Evolutionary conservation across 2,113 vertebrate genomes (phyloP).

Genomic region (Notarius lentiginosus): DNA sequence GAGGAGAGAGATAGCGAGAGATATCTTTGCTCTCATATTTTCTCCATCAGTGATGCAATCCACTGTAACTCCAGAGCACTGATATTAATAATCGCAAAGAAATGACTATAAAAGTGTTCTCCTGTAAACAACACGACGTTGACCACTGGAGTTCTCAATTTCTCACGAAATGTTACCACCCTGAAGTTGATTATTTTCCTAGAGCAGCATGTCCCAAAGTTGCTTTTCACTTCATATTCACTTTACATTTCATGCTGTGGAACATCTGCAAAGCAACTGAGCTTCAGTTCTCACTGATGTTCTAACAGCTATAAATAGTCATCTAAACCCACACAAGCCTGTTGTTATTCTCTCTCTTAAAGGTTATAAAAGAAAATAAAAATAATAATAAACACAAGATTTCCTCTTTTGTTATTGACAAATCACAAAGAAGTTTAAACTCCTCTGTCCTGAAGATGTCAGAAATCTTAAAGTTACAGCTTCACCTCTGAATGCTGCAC

Average conservation of each 20-base stretch:
- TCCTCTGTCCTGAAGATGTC: no score
- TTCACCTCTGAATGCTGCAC: no score
- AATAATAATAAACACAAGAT: no score
- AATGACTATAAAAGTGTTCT: background rate
- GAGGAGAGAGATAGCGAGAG: background rate
- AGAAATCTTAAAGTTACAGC: no score
- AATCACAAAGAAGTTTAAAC: no score
- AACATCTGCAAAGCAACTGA: background rate
- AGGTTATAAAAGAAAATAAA: no score
- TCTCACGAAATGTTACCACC: background rate
- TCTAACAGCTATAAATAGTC: no score
- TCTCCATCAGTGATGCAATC: slow-evolving; percentile 45
- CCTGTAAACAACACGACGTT: background rate
- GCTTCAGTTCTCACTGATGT: background rate
- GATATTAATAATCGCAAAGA: slow-evolving; percentile 21
- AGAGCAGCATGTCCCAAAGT: background rate
- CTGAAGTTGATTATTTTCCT: background rate
- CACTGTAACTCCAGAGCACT: slow-evolving; percentile 40
- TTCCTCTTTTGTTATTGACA: no score
- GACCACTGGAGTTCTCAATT: background rate
- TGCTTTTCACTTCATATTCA: background rate
- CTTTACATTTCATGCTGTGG: no score
- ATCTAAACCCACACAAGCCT: no score
- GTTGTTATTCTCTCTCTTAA: no score
- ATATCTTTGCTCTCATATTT: slow-evolving; percentile 1